phyloP scores from a whole-genome alignment of 2,797 vertebrate species.

The Diplodus puntazzo region DNA sequence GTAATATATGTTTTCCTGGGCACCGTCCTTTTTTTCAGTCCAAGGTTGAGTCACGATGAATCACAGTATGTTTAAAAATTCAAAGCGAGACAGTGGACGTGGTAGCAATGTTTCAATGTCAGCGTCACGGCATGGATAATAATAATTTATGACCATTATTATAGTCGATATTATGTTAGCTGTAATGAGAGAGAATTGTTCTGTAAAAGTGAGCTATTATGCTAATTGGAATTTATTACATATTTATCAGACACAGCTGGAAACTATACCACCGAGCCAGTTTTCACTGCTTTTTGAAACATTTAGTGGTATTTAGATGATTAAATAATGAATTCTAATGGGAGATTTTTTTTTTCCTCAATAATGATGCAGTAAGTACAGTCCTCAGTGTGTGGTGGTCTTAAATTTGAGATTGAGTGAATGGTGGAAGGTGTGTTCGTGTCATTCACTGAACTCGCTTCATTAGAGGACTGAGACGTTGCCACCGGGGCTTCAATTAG shows the following conservation, averaged over 20 bases:
- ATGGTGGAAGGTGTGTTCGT: constrained; percentile 16
- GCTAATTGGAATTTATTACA: constrained; percentile 41
- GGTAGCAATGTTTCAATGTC: neutral
- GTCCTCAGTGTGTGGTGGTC: constrained; percentile 11
- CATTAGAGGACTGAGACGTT: constrained; percentile 36
- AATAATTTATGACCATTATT: constrained; percentile 19
- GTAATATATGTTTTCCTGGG: neutral
- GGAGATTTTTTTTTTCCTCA: neutral
- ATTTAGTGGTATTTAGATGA: neutral
- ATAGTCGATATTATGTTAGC: constrained; percentile 7
- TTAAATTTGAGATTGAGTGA: constrained; percentile 6
- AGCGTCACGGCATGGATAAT: neutral
- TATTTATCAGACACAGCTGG: constrained; percentile 56
- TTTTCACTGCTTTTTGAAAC: constrained; percentile 4
- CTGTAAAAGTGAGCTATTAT: constrained; percentile 23
- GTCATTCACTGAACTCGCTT: constrained; percentile 33
- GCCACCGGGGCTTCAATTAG: constrained; percentile 31
- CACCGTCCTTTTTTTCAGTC: neutral
- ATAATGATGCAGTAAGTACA: constrained; percentile 6
- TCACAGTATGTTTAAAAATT: neutral
- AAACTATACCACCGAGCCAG: neutral
- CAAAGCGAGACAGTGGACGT: neutral
- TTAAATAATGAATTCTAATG: constrained; percentile 30
- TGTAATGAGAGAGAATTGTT: constrained; percentile 28
- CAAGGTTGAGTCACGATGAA: constrained; percentile 11